Percentiles rank a stretch among this genome's conserved stretches.
Conservation (phyloP, 1,140 invertebrate species). For the Drosophila ogumai region DNA sequence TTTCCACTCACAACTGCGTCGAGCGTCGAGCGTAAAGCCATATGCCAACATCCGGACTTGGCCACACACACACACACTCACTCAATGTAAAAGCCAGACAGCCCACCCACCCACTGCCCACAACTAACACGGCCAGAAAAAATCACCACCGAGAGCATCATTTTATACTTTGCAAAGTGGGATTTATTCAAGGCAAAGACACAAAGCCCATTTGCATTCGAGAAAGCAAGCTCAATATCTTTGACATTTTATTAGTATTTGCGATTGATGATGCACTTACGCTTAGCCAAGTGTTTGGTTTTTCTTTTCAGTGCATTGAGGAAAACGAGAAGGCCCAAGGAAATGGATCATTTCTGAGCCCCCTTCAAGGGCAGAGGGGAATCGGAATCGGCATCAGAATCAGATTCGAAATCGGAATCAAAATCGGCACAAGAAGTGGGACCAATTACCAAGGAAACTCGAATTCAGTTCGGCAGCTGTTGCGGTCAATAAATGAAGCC, state of each 20-base stretch:
- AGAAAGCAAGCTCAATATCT: background rate
- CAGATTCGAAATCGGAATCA: background rate
- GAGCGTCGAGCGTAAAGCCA: constrained; percentile 34
- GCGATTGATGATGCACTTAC: background rate
- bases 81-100: background rate
- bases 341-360: constrained; percentile 9
- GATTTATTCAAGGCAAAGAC: background rate
- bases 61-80: constrained; percentile 43
- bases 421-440: constrained; percentile 17
- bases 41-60: constrained; percentile 62
- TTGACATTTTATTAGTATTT: background rate
- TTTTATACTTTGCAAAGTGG: background rate
- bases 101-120: background rate
- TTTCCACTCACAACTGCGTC: constrained; percentile 36
- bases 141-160: background rate
- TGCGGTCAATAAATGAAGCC: constrained; percentile 43
- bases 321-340: background rate
- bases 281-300: too few species aligned
- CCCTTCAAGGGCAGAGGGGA: background rate
- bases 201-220: constrained; percentile 6
- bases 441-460: constrained; percentile 36
- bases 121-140: background rate
- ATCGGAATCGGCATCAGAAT: background rate
- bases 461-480: constrained; percentile 24
- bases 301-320: constrained; percentile 1